These are phyloP conservation scores for Rhodophaea formosa DNA, from an alignment of 2,888 invertebrate species.

Conservation along the genomic window DNA sequence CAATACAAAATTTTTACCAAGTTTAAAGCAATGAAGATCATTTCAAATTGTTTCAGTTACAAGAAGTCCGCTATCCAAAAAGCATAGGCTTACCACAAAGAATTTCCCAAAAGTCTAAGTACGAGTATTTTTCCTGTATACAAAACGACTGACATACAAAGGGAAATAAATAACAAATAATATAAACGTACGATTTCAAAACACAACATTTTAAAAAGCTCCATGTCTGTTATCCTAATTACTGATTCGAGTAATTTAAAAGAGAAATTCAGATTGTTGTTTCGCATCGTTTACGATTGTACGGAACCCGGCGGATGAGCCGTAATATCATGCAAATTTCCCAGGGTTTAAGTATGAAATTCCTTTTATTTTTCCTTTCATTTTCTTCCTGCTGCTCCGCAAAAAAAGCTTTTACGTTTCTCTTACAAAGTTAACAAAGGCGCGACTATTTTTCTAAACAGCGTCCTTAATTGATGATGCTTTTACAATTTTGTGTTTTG, in stretches of 20 bases:
- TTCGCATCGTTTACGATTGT: constrained; percentile 60
- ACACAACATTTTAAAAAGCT: neutral
- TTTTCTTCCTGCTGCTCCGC: constrained; percentile 59
- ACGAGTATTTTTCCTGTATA: no score
- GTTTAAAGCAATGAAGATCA: no score
- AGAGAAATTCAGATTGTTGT: constrained; percentile 56
- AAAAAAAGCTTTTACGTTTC: constrained; percentile 67
- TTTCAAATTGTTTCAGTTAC: no score
- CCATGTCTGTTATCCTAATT: constrained; percentile 47
- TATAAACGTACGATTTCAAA: neutral
- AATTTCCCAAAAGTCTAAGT: no score
- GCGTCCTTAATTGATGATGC: constrained; percentile 49
- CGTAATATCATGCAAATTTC: constrained; percentile 74
- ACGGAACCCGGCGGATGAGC: constrained; percentile 56
- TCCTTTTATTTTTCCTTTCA: constrained; percentile 58
- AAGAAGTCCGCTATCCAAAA: no score
- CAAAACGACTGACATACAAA: no score
- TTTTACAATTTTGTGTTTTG: constrained; percentile 12
- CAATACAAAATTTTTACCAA: no score
- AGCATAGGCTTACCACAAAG: no score
- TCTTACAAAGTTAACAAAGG: constrained; percentile 65
- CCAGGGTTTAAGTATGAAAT: constrained; percentile 64
- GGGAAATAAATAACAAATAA: no score
- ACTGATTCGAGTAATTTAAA: constrained; percentile 45
- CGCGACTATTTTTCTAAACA: constrained; percentile 53